Evolutionary conservation across 2,113 vertebrate genomes (phyloP), one percentile per base, ranked within the genome.

Genomic region (Arizona elegans): DNA sequence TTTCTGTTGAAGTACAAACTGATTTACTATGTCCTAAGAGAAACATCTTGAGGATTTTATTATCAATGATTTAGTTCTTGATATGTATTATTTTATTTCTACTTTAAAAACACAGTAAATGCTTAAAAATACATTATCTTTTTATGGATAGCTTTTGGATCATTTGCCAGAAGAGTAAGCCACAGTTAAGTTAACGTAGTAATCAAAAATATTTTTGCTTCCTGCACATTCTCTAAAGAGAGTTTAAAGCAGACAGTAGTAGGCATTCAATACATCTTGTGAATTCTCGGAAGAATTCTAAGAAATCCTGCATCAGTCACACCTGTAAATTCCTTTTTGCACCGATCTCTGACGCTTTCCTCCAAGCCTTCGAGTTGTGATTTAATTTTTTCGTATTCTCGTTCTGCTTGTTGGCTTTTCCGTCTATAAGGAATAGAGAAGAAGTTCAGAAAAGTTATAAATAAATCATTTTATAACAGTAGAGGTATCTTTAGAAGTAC

Each of bases 301-400:
- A 90, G 33, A 93, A 38, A 33, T 11, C 55, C 91, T 87, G 47
- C 52, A 92, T 92, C 62, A 89, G 17, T 90, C 93, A 94, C 93
- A 99, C 99, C 99, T 95, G 99, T 99, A 97, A 99, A 99, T 96
- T 99, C 99, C 93, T 99, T 99, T 97, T 99, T 99, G 98, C 99
- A 99, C 81, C 99, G 98, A 94, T 99, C 99, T 8, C 99, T 97
- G 33, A 99, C 99, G 0, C 99, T 99, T 93, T 99, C 99, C 96
- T 99, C 99, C 96, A 99, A 96, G 91, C 98, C 99, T 94, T 99
- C 99, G 92, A 99, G 98, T 92, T 99, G 99, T 86, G 98, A 98
- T 94, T 97, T 99, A 92, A 99, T 99, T 96, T 99, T 99, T 97
- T 99, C 99, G 4, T 99, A 99, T 88, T 99, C 99, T 0, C 99